Conservation (phyloP, 2,113 vertebrate species). For the Carassius gibelio region DNA sequence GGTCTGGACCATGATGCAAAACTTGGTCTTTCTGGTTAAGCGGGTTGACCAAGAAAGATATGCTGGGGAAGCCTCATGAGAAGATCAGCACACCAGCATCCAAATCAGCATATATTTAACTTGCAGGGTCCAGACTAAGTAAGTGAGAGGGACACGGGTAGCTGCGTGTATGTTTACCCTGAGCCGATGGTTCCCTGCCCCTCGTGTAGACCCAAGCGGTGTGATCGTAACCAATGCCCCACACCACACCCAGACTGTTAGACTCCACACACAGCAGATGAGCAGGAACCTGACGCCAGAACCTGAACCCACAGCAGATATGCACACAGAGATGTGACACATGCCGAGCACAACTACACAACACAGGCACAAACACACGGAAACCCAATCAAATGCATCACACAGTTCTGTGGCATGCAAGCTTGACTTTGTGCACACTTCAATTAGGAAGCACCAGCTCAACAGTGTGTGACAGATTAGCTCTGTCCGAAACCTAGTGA, state of each 20-base stretch:
- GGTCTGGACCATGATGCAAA: not conserved
- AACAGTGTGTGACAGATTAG: too few species aligned
- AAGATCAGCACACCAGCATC: not conserved
- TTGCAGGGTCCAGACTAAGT: not conserved
- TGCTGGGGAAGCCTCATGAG: not conserved
- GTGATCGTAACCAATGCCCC: constrained; percentile 91
- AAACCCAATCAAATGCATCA: too few species aligned
- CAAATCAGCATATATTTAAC: not conserved
- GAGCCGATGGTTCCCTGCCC: constrained; percentile 78
- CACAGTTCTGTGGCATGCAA: too few species aligned
- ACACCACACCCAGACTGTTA: constrained; percentile 88
- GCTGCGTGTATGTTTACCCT: constrained; percentile 75
- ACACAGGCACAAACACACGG: too few species aligned
- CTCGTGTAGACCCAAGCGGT: constrained; percentile 91
- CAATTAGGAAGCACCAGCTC: too few species aligned
- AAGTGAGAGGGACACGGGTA: not conserved
- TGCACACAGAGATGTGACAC: constrained; percentile 36
- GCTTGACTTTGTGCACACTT: too few species aligned
- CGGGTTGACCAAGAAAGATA: not conserved
- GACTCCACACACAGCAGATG: constrained; percentile 90
- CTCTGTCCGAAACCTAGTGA: too few species aligned
- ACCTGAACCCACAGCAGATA: constrained; percentile 79
- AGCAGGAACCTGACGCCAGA: constrained; percentile 94
- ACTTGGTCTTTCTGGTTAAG: not conserved
- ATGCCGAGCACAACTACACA: constrained; percentile 6